A percentile compares a stretch with the other conserved stretches of the same genome.
Evolutionary conservation across 92 coral and sea anemone species (phyloP).

Genomic region (Pocillopora grandis): DNA sequence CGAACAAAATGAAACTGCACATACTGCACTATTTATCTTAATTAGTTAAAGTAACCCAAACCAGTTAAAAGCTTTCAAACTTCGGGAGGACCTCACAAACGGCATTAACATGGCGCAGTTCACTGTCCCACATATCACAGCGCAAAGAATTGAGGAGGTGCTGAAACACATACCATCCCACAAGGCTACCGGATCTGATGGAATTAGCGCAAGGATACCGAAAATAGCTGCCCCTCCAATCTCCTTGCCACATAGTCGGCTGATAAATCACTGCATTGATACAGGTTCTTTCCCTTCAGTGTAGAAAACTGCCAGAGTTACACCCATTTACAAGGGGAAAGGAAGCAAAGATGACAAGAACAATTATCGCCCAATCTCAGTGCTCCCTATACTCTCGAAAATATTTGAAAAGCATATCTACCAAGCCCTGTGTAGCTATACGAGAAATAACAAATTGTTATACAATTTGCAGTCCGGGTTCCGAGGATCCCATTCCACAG

Average conservation of each 20-base stretch:
- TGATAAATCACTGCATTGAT: too few relatives aligned
- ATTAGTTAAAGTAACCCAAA: too few relatives aligned
- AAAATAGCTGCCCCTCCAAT: not conserved
- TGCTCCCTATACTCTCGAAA: slow-evolving; percentile 24
- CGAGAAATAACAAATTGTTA: not conserved
- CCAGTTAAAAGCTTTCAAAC: too few relatives aligned
- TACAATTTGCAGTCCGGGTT: slow-evolving; percentile 23
- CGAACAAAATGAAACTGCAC: too few relatives aligned
- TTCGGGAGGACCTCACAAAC: too few relatives aligned
- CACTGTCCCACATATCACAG: not conserved
- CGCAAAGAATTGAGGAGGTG: not conserved
- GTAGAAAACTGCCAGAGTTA: slow-evolving; percentile 39
- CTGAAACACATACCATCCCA: not conserved
- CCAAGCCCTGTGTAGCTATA: not conserved
- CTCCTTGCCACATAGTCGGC: not conserved
- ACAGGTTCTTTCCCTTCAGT: too few relatives aligned
- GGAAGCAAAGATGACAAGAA: slow-evolving; percentile 40
- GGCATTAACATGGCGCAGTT: too few relatives aligned
- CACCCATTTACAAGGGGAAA: slow-evolving; percentile 43
- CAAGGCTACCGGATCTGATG: not conserved
- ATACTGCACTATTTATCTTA: too few relatives aligned
- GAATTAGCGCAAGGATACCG: not conserved
- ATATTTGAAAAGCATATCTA: slow-evolving; percentile 8
- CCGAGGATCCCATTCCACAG: slow-evolving; percentile 1
- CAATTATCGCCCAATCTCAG: slow-evolving; percentile 15